These are phyloP conservation scores for Nyctibius grandis DNA, from an alignment of 2,797 vertebrate genomes.

Conservation along the genomic window DNA sequence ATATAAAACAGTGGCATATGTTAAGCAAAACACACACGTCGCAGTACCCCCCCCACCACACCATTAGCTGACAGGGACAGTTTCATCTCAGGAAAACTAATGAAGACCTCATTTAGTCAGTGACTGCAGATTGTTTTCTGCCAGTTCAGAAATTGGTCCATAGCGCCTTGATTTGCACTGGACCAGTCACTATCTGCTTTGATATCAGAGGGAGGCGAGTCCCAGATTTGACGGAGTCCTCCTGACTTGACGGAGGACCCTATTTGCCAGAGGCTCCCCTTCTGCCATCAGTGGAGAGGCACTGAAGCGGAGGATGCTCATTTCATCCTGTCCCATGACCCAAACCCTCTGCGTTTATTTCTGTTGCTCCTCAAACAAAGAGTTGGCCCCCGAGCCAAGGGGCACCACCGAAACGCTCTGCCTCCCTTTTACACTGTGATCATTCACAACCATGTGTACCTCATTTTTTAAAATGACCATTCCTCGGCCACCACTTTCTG, in stretches of 20 bases:
- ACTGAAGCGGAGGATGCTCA: rapidly evolving
- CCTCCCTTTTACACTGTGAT: neutral
- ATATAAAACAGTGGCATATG: neutral
- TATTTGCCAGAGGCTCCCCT: neutral
- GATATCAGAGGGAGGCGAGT: neutral
- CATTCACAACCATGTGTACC: rapidly evolving
- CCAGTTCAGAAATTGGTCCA: neutral
- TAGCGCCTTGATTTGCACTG: too few species aligned
- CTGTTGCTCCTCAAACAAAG: neutral
- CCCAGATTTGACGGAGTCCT: too few species aligned
- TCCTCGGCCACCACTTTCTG: neutral
- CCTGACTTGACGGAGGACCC: rapidly evolving
- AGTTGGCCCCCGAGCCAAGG: rapidly evolving
- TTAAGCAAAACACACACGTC: neutral
- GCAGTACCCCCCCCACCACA: neutral
- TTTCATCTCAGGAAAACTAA: neutral
- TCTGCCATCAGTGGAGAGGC: neutral
- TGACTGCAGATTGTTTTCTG: neutral
- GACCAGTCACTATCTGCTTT: neutral
- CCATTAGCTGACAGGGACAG: neutral
- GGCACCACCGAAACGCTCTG: rapidly evolving
- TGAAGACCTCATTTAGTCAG: neutral
- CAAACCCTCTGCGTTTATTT: neutral
- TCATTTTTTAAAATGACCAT: rapidly evolving
- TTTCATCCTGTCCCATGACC: neutral